Base-by-base conservation (phyloP, 1,140 invertebrate genomes). In the Plutomurus gul region DNA sequence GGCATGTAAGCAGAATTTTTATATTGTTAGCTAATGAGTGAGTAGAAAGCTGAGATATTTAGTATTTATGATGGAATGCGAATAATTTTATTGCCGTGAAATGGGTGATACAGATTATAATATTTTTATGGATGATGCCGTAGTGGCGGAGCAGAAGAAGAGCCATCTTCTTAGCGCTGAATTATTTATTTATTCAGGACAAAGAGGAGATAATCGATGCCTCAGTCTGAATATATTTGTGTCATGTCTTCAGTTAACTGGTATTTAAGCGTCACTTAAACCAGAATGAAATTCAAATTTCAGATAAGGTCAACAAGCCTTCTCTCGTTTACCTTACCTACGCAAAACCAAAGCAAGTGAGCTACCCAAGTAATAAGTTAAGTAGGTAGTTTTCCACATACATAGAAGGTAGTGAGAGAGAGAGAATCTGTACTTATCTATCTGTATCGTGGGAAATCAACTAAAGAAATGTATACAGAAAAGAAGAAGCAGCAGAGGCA, bases 241-340 rank as follows among this genome's bases (percentile, higher is more conserved):
- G 56, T 65, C 56, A 65, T 33, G 56, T 65, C 30, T n/a, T 27
- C 3, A 10, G 51, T 13, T 56, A 65, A 33, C 56, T 30, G 56
- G 56, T 33, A 65, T 65, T 36, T 18, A 18, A 65, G 56, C 27
- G 56, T 65, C 56, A 65, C 56, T 33, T 65, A 65, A 36, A 33
- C 27, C 27, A 65, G 56, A 65, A 65, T 65, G 30, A 65, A 65
- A 65, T 65, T 65, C 27, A 65, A 65, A 65, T 65, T 65, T 65
- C 27, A 65, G 56, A 27, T 65, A 65, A 65, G 56, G 27, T 65
- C 11, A 36, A 65, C 3, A 36, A 65, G 56, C 51, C 51, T 60
- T 6, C 22, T 30, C 3, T 56, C 18, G 22, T 22, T 65, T 65
- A 18, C 2, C 7, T 65, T 56, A 56, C 5, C 13, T 8, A n/a